Conservation (phyloP, 2,888 invertebrate species). For the Noctua pronuba region DNA sequence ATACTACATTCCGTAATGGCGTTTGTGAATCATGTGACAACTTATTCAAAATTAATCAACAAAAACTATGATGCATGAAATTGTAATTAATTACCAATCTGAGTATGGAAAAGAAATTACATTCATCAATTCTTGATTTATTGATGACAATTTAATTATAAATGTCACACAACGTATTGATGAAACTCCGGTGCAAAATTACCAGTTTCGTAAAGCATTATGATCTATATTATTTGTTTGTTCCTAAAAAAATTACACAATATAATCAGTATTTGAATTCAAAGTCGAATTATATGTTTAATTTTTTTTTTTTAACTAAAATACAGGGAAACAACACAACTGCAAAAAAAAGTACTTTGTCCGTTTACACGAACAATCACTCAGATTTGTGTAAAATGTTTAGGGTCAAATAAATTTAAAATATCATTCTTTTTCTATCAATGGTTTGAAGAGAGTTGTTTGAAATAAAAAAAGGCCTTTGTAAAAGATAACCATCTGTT, state of each 20-base stretch:
- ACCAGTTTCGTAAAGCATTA: not conserved
- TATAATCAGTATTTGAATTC: not conserved
- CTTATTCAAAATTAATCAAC: not conserved
- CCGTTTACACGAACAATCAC: not conserved
- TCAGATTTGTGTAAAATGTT: not conserved
- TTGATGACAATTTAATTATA: not conserved
- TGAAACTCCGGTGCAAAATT: not conserved
- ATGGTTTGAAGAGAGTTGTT: not conserved
- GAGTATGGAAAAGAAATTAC: conserved; percentile 1
- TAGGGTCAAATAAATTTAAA: not conserved
- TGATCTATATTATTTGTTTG: not conserved
- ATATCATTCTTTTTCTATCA: not conserved
- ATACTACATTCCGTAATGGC: not conserved
- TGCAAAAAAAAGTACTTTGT: too few species aligned
- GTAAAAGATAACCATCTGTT: not conserved
- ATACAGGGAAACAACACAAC: not conserved
- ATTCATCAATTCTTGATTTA: not conserved
- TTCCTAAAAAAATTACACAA: not conserved
- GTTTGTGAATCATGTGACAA: conserved; percentile 6
- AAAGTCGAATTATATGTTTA: not conserved
- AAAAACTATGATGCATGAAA: conserved; percentile 1
- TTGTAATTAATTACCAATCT: not conserved
- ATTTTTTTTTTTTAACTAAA: not conserved
- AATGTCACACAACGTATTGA: not conserved
- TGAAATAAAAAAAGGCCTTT: not conserved